Conservation (phyloP, 1,140 invertebrate genomes). For the Aphaenogaster rudis region DNA sequence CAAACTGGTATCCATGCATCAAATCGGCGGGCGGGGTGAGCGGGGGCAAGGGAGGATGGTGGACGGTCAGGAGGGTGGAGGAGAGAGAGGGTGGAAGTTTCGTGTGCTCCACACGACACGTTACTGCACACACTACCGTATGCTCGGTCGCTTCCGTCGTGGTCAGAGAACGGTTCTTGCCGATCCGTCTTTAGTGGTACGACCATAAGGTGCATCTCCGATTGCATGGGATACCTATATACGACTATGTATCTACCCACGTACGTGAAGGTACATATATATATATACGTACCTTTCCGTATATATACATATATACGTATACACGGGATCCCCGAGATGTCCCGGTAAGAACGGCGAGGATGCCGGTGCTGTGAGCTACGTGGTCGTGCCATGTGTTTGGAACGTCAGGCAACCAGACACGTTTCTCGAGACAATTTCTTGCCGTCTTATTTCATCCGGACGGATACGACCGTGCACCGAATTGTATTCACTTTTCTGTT, state of each 20-base stretch:
- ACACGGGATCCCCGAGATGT: not conserved
- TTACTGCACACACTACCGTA: conserved; percentile 18
- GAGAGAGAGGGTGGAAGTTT: conserved; percentile 32
- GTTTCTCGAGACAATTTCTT: conserved; percentile 62
- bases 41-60: not conserved
- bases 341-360: conserved; percentile 45
- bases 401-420: conserved; percentile 60
- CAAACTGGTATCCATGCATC: conserved; percentile 82
- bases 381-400: conserved; percentile 58
- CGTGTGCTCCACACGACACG: conserved; percentile 46
- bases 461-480: conserved; percentile 55
- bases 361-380: conserved; percentile 37
- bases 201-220: conserved; percentile 61
- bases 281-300: not conserved
- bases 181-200: conserved; percentile 4
- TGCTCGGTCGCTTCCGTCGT: conserved; percentile 52
- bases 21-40: conserved; percentile 70
- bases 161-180: conserved; percentile 66
- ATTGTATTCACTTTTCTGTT: conserved; percentile 62
- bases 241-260: not conserved
- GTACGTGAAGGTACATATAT: conserved; percentile 1
- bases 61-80: not conserved
- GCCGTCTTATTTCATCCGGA: conserved; percentile 56
- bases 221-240: conserved; percentile 48
- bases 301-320: not conserved